phyloP scores from a whole-genome alignment of 2,113 vertebrate genomes.

The Pagrus major region DNA sequence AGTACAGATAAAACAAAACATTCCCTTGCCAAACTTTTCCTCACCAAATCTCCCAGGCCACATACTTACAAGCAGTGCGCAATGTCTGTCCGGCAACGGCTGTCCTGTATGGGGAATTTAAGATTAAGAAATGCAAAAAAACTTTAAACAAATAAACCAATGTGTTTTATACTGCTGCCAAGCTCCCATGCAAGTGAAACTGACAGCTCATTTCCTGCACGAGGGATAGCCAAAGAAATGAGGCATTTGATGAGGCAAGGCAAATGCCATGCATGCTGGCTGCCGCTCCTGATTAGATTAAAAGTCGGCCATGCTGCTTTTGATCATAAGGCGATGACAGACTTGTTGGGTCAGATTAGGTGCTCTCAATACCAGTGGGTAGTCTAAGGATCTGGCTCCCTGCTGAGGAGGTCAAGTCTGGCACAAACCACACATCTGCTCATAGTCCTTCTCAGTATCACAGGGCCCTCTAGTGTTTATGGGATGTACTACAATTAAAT shows the following conservation, averaged over 20 bases:
- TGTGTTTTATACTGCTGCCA: constrained; percentile 75
- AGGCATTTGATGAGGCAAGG: constrained; percentile 74
- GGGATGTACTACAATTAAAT: neutral
- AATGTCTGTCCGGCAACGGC: constrained; percentile 69
- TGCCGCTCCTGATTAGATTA: constrained; percentile 56
- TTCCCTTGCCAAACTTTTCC: constrained; percentile 60
- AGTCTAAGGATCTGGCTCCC: neutral
- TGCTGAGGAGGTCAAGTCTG: constrained; percentile 18
- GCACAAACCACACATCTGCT: neutral
- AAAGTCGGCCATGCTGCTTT: constrained; percentile 54
- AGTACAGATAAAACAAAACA: constrained; percentile 61
- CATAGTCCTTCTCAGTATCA: neutral
- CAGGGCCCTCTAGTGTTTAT: constrained; percentile 54
- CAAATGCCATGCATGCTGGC: constrained; percentile 63
- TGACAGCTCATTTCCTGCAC: constrained; percentile 75
- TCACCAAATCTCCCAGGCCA: constrained; percentile 58
- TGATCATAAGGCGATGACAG: constrained; percentile 63
- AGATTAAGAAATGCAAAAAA: constrained; percentile 47
- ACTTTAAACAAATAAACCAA: constrained; percentile 72
- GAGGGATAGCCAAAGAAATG: constrained; percentile 65
- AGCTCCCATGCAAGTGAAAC: constrained; percentile 51
- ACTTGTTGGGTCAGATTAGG: constrained; percentile 41
- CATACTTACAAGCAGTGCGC: constrained; percentile 76
- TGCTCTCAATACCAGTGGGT: constrained; percentile 28
- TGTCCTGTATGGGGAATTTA: constrained; percentile 51